Evolutionary conservation across 2,113 vertebrate genomes (phyloP), one percentile per base, ranked within the genome.

Genomic region (Cyprinodon tularosa): DNA sequence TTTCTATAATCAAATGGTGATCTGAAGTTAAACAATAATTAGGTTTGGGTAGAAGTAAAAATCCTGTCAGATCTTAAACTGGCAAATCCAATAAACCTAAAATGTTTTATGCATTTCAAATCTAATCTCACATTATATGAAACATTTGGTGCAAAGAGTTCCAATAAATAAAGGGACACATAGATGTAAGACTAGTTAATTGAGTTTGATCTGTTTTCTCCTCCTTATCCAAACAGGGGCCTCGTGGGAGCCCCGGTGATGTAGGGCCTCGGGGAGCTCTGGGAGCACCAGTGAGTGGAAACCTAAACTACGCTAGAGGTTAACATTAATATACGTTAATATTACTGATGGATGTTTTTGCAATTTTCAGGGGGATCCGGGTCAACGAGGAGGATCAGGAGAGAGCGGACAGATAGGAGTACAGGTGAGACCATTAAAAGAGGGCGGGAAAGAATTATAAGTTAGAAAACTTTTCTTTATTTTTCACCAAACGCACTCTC

Each of bases 381-480:
- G 97, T 14, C 97, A 94, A 76, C 94, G 96, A 92, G 98, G 98
- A 63, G 90, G 90, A 59, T 76, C 94, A 13, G 98, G 98, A 81
- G 97, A 99, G 89, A n/a, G 50, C 45, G 98, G 98, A 39, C 97
- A 96, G 0, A 93, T 91, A 42, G 97, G 98, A 81, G 92, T 91
- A 1, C 90, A 81, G 86, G 98, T 99, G 64, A 96, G 95, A 61
- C 15, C 7, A 74, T 8, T n/a, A 36, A n/a, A 10, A 39, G 9
- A 74, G 10, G 17, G n/a, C 39, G 37, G 36, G 8, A 12, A 2
- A 50, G 2, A 44, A 15, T 12, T 47, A 22, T n/a, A 22, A 42
- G 1, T 6, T 37, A 29, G 60, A 62, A 57, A 36, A 36, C 8
- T 5, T 62, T 17, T 38, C 20, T 57, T 57, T 20, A 20, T 2